These are phyloP conservation scores for Bolinopsis microptera DNA, from an alignment of 37 sponge, comb jelly and placozoan species.

Conservation along the genomic window DNA sequence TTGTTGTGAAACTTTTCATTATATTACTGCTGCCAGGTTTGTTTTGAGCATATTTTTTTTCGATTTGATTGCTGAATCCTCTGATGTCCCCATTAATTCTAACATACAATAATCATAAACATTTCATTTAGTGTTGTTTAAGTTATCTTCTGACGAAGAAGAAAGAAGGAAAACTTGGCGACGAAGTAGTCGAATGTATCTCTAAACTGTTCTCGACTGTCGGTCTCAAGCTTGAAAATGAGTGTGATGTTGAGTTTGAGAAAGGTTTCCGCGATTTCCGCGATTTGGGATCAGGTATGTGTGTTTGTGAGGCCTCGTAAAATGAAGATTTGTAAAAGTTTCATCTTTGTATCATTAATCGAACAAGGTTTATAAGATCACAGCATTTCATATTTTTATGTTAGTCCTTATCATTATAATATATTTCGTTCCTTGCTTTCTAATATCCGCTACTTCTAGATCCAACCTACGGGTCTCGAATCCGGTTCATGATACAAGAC, in stretches of 20 bases:
- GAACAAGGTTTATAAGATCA: no score
- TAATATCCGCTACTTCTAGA: background rate
- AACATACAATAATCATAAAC: no score
- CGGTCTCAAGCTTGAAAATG: constrained; percentile 29
- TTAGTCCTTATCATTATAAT: background rate
- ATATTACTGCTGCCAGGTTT: no score
- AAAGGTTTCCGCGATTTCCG: background rate
- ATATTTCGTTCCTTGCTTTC: background rate
- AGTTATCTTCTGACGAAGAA: background rate
- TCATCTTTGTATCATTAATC: no score
- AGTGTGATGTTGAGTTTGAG: constrained; percentile 15
- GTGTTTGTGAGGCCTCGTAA: no score
- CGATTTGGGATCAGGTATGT: background rate
- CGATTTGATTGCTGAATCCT: no score
- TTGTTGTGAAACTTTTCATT: no score
- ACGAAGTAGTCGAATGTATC: constrained; percentile 42
- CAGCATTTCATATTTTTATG: background rate
- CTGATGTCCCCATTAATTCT: no score
- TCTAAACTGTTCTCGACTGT: constrained; percentile 52
- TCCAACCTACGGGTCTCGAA: background rate
- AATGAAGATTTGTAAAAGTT: no score
- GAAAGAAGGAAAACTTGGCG: constrained; percentile 21
- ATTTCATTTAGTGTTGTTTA: background rate
- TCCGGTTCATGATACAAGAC: constrained; percentile 67
- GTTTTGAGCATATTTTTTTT: no score